Evolutionary conservation across 2,797 vertebrate species (phyloP).

Genomic region (Pipistrellus pygmaeus): DNA sequence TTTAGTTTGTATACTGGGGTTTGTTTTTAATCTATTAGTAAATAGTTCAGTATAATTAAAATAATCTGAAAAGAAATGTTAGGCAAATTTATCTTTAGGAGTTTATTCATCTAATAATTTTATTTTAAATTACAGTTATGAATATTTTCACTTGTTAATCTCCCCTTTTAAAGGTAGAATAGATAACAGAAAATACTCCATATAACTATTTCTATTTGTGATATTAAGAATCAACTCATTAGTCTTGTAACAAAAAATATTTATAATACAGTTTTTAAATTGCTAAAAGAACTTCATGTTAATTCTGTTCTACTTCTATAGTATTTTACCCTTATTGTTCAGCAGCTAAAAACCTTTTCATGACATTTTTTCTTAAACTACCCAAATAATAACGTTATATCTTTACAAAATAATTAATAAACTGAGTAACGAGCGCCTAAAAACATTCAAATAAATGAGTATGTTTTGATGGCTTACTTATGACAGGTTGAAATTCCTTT

Average conservation of each 20-base stretch:
- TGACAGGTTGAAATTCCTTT: constrained; percentile 46
- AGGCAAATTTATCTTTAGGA: constrained; percentile 29
- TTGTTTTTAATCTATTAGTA: constrained; percentile 29
- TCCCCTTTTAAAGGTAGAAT: constrained; percentile 17
- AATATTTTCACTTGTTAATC: constrained; percentile 53
- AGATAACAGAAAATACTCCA: constrained; percentile 41
- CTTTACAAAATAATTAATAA: constrained; percentile 15
- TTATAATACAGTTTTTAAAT: constrained; percentile 54
- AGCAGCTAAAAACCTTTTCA: neutral
- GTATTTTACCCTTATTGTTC: neutral
- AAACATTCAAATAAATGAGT: constrained; percentile 53
- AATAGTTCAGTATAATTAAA: constrained; percentile 53
- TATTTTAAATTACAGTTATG: constrained; percentile 44
- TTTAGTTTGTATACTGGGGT: constrained; percentile 18
- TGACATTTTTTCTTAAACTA: constrained; percentile 38
- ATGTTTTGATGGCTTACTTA: neutral
- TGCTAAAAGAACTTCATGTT: neutral
- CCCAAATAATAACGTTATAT: neutral
- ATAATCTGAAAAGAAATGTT: constrained; percentile 42
- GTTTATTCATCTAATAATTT: constrained; percentile 53
- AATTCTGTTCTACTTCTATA: constrained; percentile 47
- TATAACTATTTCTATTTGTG: constrained; percentile 21
- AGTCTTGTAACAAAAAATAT: constrained; percentile 24
- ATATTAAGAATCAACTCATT: constrained; percentile 34
- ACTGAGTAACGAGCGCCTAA: constrained; percentile 7